A percentile compares a stretch with the other conserved stretches of the same genome.
phyloP scores from a whole-genome alignment of 1,140 invertebrate genomes.

The Drosophila seguyi region DNA sequence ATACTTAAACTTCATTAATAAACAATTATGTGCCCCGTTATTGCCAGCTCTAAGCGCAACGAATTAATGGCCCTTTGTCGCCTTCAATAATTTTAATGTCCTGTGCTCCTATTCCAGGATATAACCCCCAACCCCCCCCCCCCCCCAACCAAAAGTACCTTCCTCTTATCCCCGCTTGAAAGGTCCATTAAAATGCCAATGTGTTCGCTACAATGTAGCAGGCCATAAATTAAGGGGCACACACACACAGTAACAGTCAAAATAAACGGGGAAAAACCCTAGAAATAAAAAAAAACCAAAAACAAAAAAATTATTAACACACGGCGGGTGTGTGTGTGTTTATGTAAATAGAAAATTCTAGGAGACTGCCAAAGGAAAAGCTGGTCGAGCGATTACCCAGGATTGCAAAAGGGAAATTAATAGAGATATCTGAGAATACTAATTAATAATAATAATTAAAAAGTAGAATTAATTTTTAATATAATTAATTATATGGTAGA shows the following conservation, averaged over 20 bases:
- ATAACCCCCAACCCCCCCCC: neutral
- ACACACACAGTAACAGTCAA: conserved; percentile 22
- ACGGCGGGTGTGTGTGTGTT: conserved; percentile 27
- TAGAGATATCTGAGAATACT: neutral
- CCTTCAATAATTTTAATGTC: conserved; percentile 82
- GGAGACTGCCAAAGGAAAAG: neutral
- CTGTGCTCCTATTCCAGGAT: conserved; percentile 11
- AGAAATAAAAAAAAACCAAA: conserved; percentile 20
- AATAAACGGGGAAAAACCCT: conserved; percentile 53
- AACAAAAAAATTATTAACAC: conserved; percentile 67
- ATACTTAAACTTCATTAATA: conserved; percentile 83
- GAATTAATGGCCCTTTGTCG: conserved; percentile 77
- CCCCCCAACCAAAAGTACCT: conserved; percentile 11
- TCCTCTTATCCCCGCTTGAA: conserved; percentile 58
- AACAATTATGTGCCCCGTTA: conserved; percentile 79
- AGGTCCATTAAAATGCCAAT: conserved; percentile 80
- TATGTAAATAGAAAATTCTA: conserved; percentile 23
- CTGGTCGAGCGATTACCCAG: conserved; percentile 5
- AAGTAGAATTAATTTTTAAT: neutral
- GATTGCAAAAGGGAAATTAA: neutral
- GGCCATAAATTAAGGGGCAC: conserved; percentile 65
- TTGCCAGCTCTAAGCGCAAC: conserved; percentile 76
- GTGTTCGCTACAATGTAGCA: conserved; percentile 75
- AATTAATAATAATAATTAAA: neutral
- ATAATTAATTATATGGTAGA: neutral